phyloP scores from a whole-genome alignment of 2,888 invertebrate genomes.

The Operophtera brumata region DNA sequence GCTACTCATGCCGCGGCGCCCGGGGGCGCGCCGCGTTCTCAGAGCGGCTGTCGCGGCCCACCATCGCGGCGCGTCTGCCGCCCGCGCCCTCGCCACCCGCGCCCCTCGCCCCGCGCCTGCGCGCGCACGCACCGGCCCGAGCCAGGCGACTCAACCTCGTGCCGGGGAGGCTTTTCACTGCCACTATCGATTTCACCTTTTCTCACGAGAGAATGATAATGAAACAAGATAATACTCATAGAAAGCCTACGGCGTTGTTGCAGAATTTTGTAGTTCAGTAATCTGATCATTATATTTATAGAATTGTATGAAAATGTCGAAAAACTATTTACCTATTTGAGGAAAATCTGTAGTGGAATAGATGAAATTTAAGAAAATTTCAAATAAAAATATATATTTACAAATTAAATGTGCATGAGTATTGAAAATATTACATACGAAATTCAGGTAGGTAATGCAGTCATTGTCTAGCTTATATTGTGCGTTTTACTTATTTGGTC shows the following conservation, averaged over 20 bases:
- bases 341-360: no score
- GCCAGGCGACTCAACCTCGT: constrained; percentile 37
- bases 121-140: constrained; percentile 28
- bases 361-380: no score
- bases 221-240: constrained; percentile 6
- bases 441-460: no score
- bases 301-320: background rate
- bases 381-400: no score
- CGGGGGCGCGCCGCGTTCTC: constrained; percentile 80
- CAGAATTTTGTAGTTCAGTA: constrained; percentile 3
- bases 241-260: background rate
- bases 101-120: constrained; percentile 40
- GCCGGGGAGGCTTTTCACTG: constrained; percentile 9
- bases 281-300: background rate
- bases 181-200: constrained; percentile 57
- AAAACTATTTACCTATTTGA: background rate
- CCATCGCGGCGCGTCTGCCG: constrained; percentile 80
- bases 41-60: constrained; percentile 81
- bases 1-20: constrained; percentile 81
- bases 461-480: no score
- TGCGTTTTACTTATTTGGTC: no score
- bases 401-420: no score
- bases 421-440: no score
- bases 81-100: constrained; percentile 56
- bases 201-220: constrained; percentile 28